These are phyloP conservation scores for Bombus sibiricus DNA, from an alignment of 1,140 invertebrate genomes.

Conservation along the genomic window DNA sequence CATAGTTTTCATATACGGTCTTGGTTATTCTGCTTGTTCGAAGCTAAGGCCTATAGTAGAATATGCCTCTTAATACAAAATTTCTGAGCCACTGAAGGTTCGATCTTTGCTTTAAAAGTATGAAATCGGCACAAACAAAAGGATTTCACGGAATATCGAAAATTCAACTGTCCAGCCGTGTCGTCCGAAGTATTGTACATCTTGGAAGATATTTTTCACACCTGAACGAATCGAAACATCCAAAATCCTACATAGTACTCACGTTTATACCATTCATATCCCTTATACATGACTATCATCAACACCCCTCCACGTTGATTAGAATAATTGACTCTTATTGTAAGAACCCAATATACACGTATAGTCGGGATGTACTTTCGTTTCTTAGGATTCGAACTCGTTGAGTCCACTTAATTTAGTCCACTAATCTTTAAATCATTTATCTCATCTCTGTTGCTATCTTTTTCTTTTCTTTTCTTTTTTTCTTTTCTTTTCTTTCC, in stretches of 20 bases:
- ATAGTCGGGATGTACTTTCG: constrained; percentile 62
- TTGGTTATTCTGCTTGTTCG: background rate
- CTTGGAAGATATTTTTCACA: constrained; percentile 67
- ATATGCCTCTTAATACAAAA: background rate
- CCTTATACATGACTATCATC: constrained; percentile 35
- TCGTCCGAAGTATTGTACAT: constrained; percentile 64
- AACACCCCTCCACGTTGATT: constrained; percentile 48
- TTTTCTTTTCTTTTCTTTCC: background rate
- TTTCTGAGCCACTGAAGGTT: background rate
- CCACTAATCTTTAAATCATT: background rate
- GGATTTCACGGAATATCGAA: background rate
- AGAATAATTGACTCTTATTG: constrained; percentile 68
- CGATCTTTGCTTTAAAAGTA: background rate
- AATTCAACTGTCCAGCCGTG: constrained; percentile 51
- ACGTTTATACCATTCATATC: constrained; percentile 56
- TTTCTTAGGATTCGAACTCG: constrained; percentile 22
- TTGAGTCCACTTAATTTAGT: constrained; percentile 2
- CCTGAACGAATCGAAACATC: constrained; percentile 66
- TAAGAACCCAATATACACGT: constrained; percentile 57
- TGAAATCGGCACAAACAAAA: background rate
- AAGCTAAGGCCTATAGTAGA: background rate
- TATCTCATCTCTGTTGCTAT: background rate
- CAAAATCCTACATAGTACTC: constrained; percentile 58
- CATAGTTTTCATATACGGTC: background rate
- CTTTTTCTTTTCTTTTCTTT: background rate